Percentiles rank a stretch among this genome's conserved stretches.
Conservation (phyloP, 2,797 vertebrate genomes). For the Trachurus trachurus region DNA sequence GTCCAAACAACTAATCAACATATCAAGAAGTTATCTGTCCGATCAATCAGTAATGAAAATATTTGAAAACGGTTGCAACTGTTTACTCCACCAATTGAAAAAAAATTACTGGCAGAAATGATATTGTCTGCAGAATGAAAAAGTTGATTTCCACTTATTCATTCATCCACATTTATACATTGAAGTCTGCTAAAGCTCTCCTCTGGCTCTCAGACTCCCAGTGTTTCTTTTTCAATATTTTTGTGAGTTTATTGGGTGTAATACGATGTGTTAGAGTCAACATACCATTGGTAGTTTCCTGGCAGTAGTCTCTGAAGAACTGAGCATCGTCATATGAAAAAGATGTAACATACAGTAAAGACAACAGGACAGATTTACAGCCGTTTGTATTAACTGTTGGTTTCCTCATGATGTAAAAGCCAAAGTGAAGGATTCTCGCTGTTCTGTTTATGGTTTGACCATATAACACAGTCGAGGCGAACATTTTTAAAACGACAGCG, state of each 20-base stretch:
- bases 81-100: too few relatives aligned
- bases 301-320: slow-evolving; percentile 17
- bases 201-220: slow-evolving; percentile 18
- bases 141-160: too few relatives aligned
- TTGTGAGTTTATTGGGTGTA: slow-evolving; percentile 32
- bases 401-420: slow-evolving; percentile 44
- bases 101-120: too few relatives aligned
- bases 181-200: background rate
- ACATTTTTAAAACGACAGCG: slow-evolving; percentile 46
- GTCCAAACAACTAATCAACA: too few relatives aligned
- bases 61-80: background rate
- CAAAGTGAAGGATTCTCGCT: slow-evolving; percentile 46
- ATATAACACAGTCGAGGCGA: slow-evolving; percentile 48
- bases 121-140: too few relatives aligned
- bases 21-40: background rate
- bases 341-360: slow-evolving; percentile 41
- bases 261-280: slow-evolving; percentile 25
- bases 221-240: slow-evolving; percentile 10
- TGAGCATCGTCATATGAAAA: slow-evolving; percentile 37
- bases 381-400: slow-evolving; percentile 42
- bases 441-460: slow-evolving; percentile 44
- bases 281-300: slow-evolving; percentile 28
- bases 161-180: too few relatives aligned
- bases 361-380: slow-evolving; percentile 51
- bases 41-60: background rate